phyloP scores from a whole-genome alignment of 2,888 invertebrate genomes.

The Siphlonurus alternatus region DNA sequence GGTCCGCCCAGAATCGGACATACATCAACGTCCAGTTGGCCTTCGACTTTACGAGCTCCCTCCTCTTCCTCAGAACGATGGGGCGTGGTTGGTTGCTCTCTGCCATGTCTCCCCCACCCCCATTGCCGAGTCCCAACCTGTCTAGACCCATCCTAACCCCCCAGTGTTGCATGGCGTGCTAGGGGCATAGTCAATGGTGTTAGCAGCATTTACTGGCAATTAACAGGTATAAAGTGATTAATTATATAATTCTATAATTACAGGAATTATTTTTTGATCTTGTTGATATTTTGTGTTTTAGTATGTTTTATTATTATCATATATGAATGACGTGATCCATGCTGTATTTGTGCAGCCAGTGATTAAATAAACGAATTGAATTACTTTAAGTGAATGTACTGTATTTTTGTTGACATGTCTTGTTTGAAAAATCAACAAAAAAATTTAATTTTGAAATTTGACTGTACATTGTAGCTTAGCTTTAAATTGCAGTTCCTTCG shows the following conservation, averaged over 20 bases:
- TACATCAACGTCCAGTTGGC: constrained; percentile 91
- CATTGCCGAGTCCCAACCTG: constrained; percentile 23
- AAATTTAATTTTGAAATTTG: too few relatives aligned
- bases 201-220: too few relatives aligned
- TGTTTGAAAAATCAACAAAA: too few relatives aligned
- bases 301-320: too few relatives aligned
- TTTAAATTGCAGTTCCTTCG: background rate
- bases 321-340: too few relatives aligned
- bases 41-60: constrained; percentile 72
- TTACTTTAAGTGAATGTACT: background rate
- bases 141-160: constrained; percentile 42
- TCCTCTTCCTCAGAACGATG: constrained; percentile 74
- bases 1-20: constrained; percentile 86
- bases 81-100: constrained; percentile 50
- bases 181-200: constrained; percentile 12
- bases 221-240: background rate
- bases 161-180: constrained; percentile 54
- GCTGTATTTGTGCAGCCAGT: too few relatives aligned
- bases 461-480: background rate
- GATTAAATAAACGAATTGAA: too few relatives aligned
- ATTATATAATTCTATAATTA: too few relatives aligned
- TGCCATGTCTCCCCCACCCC: constrained; percentile 12
- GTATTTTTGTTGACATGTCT: too few relatives aligned
- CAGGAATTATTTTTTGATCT: too few relatives aligned
- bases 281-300: too few relatives aligned